A percentile compares a stretch with the other conserved stretches of the same genome.
phyloP scores from a whole-genome alignment of 2,888 invertebrate genomes.

The Oeneis ivallda region DNA sequence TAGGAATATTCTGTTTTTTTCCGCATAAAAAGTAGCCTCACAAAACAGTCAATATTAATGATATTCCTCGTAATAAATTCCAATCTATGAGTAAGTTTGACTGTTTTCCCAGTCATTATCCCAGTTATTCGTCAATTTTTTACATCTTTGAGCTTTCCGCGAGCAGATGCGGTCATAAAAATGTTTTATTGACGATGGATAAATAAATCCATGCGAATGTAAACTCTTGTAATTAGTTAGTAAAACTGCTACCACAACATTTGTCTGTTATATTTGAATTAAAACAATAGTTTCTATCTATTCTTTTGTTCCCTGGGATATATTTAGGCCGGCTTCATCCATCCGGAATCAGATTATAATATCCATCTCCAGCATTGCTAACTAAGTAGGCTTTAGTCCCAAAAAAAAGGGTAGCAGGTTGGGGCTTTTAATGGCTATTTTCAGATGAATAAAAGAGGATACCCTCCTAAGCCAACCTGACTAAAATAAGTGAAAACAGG shows the following conservation, averaged over 20 bases:
- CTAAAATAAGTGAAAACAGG: too few relatives aligned
- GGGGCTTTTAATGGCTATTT: too few relatives aligned
- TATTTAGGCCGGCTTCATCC: too few relatives aligned
- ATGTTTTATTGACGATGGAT: conserved; percentile 9
- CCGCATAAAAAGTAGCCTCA: too few relatives aligned
- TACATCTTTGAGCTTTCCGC: neutral
- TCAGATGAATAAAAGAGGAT: too few relatives aligned
- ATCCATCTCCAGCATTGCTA: too few relatives aligned
- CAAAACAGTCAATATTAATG: too few relatives aligned
- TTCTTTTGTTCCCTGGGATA: neutral
- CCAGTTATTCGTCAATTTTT: neutral
- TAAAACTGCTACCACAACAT: conserved; percentile 2
- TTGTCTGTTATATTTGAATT: conserved; percentile 3
- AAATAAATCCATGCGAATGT: conserved; percentile 11
- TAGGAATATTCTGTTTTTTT: too few relatives aligned
- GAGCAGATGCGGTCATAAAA: conserved; percentile 8
- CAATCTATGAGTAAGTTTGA: neutral
- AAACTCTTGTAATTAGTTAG: neutral
- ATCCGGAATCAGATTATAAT: too few relatives aligned
- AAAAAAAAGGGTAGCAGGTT: too few relatives aligned
- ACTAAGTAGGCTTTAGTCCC: too few relatives aligned
- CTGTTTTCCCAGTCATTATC: neutral
- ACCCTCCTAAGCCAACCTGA: too few relatives aligned
- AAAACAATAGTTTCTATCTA: conserved; percentile 1
- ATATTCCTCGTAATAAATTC: neutral